These are phyloP conservation scores for Euphonia xanthogaster DNA, from an alignment of 2,797 vertebrate species.

Conservation along the genomic window DNA sequence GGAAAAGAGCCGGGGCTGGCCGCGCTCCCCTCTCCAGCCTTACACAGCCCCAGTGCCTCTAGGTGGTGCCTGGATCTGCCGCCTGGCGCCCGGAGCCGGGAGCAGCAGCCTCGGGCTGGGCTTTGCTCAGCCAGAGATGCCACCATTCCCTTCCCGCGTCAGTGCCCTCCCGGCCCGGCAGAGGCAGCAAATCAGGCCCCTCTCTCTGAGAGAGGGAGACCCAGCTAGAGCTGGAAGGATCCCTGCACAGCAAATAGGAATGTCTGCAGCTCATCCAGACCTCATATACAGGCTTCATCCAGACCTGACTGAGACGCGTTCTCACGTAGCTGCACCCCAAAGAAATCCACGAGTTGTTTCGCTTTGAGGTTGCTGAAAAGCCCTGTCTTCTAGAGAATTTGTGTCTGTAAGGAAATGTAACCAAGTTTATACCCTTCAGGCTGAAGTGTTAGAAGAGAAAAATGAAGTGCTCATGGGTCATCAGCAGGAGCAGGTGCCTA, in stretches of 20 bases:
- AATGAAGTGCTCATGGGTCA: accelerated
- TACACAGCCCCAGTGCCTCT: constrained; percentile 37
- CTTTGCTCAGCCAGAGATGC: not conserved
- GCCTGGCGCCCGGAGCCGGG: not conserved
- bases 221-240: not conserved
- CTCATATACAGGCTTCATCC: accelerated
- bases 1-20: not conserved
- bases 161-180: not conserved
- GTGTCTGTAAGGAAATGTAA: not conserved
- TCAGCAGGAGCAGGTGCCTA: not conserved
- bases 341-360: not conserved
- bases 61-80: constrained; percentile 71
- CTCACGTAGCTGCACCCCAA: not conserved
- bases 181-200: not conserved
- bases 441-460: not conserved
- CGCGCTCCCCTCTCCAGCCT: not conserved
- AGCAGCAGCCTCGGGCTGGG: not conserved
- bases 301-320: not conserved
- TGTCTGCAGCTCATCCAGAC: not conserved
- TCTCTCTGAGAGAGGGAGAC: not conserved
- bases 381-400: not conserved
- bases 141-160: accelerated
- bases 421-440: not conserved
- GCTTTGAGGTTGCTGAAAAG: not conserved
- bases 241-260: accelerated